A percentile compares a stretch with the other conserved stretches of the same genome.
Conservation (phyloP, 1,140 invertebrate species). For the Latrodectus geometricus region DNA sequence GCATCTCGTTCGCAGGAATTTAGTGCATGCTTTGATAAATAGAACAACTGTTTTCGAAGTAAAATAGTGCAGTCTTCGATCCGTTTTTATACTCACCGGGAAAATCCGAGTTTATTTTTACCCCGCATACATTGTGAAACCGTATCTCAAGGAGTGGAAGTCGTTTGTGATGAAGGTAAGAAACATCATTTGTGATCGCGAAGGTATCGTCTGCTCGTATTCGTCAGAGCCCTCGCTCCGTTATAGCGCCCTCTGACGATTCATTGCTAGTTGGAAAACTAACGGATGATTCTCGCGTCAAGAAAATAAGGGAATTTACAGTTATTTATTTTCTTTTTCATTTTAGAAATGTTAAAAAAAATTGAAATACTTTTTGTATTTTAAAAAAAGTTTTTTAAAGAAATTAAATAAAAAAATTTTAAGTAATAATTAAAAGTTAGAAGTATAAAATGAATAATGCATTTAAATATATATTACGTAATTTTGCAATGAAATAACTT, state of each 20-base stretch:
- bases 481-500: too few relatives aligned
- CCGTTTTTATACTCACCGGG: not conserved
- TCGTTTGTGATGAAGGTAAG: not conserved
- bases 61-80: slow-evolving; percentile 2
- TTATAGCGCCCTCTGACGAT: slow-evolving; percentile 12
- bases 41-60: not conserved
- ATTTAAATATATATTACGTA: too few relatives aligned
- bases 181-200: slow-evolving; percentile 32
- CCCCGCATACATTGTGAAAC: not conserved
- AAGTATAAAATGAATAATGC: too few relatives aligned
- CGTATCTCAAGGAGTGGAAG: slow-evolving; percentile 3
- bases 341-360: too few relatives aligned
- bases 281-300: slow-evolving; percentile 6
- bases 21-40: not conserved
- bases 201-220: slow-evolving; percentile 21
- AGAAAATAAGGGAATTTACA: too few relatives aligned
- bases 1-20: not conserved
- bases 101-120: slow-evolving; percentile 31
- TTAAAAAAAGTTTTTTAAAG: too few relatives aligned
- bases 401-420: too few relatives aligned
- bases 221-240: not conserved
- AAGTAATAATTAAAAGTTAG: too few relatives aligned
- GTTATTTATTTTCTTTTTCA: too few relatives aligned
- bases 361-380: too few relatives aligned
- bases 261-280: not conserved